Conservation (phyloP, 2,888 invertebrate genomes). For the Leptopilina syphax region DNA sequence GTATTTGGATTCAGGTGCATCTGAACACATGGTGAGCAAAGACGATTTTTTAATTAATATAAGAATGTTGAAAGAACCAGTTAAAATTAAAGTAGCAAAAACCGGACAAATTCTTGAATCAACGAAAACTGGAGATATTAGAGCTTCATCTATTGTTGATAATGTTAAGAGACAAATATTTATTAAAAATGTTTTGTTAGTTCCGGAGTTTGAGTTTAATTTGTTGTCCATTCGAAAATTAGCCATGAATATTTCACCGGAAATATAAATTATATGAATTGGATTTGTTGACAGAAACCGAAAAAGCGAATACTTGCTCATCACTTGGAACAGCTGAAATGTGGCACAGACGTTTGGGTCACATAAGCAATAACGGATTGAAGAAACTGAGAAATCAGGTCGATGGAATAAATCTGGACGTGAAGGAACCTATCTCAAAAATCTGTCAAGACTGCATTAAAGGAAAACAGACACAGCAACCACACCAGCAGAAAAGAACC, state of each 20-base stretch:
- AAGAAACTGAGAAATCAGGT: no score
- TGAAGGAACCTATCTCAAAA: not conserved
- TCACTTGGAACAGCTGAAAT: conserved; percentile 26
- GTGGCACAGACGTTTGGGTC: conserved; percentile 56
- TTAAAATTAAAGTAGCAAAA: conserved; percentile 57
- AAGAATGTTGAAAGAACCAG: conserved; percentile 47
- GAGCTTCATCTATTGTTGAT: conserved; percentile 26
- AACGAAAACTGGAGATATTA: conserved; percentile 39
- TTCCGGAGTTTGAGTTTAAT: no score
- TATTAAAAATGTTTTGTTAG: no score
- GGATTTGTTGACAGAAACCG: not conserved
- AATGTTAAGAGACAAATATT: conserved; percentile 27
- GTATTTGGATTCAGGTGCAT: conserved; percentile 60
- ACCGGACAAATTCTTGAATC: conserved; percentile 46
- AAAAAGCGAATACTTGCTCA: conserved; percentile 7
- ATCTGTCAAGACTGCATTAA: conserved; percentile 52
- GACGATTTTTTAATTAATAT: conserved; percentile 45
- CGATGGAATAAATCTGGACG: no score
- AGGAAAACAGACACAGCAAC: conserved; percentile 52
- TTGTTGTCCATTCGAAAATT: conserved; percentile 58
- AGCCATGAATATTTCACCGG: conserved; percentile 54
- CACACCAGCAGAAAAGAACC: conserved; percentile 42
- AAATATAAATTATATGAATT: conserved; percentile 21
- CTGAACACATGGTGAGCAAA: conserved; percentile 55
- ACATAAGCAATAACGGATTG: no score